Evolutionary conservation across 2,888 invertebrate genomes (phyloP).

Genomic region (Mythimna loreyi): DNA sequence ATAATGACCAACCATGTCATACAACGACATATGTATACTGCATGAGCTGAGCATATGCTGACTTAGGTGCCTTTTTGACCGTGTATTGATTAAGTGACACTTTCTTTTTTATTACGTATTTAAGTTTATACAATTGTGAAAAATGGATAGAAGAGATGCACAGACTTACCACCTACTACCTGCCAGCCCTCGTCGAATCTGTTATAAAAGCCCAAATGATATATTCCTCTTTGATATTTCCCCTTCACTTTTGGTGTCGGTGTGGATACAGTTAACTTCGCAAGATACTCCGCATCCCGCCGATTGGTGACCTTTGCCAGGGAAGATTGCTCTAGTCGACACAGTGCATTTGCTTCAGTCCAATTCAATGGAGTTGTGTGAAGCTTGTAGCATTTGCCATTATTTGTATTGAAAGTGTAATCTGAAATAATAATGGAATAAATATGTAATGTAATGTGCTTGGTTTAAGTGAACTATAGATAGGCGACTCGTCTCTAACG

Average conservation of each 20-base stretch:
- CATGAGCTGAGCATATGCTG: too few relatives aligned
- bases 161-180: conserved; percentile 72
- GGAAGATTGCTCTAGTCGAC: conserved; percentile 65
- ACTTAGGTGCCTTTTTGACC: too few relatives aligned
- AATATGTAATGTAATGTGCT: too few relatives aligned
- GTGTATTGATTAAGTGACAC: too few relatives aligned
- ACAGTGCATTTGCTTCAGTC: conserved; percentile 76
- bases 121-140: too few relatives aligned
- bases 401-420: conserved; percentile 72
- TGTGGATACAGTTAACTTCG: conserved; percentile 13
- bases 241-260: conserved; percentile 9
- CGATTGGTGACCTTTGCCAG: conserved; percentile 76
- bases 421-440: conserved; percentile 65
- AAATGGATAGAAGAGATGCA: background rate
- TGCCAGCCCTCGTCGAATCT: conserved; percentile 60
- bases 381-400: conserved; percentile 69
- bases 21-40: too few relatives aligned
- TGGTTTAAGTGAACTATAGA: too few relatives aligned
- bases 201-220: too few relatives aligned
- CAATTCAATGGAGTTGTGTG: conserved; percentile 77
- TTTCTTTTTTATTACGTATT: too few relatives aligned
- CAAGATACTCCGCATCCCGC: conserved; percentile 40
- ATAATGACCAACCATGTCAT: too few relatives aligned
- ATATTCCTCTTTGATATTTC: conserved; percentile 7
- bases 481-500: too few relatives aligned